These are phyloP conservation scores for Eubasilissa splendida DNA, from an alignment of 2,888 invertebrate species.

Conservation along the genomic window DNA sequence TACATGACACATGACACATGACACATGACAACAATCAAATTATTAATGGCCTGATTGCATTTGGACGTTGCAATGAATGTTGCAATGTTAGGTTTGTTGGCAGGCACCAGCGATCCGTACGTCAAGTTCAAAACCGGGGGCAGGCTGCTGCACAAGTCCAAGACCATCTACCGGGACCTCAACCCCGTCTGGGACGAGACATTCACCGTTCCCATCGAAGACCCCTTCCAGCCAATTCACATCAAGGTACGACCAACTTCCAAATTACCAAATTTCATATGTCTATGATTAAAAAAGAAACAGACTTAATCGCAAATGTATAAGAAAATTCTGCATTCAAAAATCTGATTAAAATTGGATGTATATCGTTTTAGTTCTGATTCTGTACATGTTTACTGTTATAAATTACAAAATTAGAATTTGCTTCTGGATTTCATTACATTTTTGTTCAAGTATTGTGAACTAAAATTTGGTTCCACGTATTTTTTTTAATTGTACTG, in stretches of 20 bases:
- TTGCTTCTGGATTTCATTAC: too few species aligned
- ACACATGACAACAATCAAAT: constrained; percentile 17
- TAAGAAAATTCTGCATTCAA: too few species aligned
- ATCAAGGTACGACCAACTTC: constrained; percentile 78
- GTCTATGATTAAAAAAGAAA: too few species aligned
- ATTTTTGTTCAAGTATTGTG: too few species aligned
- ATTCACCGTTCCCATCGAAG: constrained; percentile 93
- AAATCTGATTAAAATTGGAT: too few species aligned
- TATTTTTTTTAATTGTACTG: too few species aligned
- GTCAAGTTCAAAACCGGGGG: constrained; percentile 95
- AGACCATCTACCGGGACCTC: constrained; percentile 93
- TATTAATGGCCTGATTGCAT: constrained; percentile 56
- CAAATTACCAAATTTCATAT: too few species aligned
- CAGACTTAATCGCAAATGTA: too few species aligned
- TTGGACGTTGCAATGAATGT: constrained; percentile 57
- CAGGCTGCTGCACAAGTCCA: constrained; percentile 92
- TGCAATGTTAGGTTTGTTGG: constrained; percentile 71
- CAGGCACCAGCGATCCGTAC: constrained; percentile 97
- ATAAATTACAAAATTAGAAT: too few species aligned
- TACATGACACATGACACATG: background rate
- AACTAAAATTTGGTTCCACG: too few species aligned
- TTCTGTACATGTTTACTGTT: too few species aligned
- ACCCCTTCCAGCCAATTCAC: constrained; percentile 88
- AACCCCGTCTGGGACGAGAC: constrained; percentile 99
- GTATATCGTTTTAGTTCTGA: too few species aligned